Evolutionary conservation across 2,797 vertebrate genomes (phyloP), one percentile per base, ranked within the genome.

Genomic region (Chlorospingus flavigularis): DNA sequence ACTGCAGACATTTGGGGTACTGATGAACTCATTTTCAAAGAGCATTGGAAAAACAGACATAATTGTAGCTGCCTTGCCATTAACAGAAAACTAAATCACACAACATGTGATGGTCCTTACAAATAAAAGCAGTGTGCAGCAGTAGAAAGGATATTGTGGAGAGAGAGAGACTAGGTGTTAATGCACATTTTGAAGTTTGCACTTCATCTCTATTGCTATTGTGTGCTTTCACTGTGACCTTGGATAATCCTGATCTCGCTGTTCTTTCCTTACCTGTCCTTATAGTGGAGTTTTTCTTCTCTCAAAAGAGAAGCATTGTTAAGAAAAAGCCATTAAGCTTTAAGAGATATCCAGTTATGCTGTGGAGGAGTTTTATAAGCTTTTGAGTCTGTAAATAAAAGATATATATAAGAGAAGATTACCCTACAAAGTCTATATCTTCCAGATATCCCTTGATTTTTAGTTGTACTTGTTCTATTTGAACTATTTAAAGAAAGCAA

Each of bases 401-500:
- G 6, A 87, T 57, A 71, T 17, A 71, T n/a, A 70, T 42, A 25
- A 79, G 60, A 95, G 53, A 82, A 82, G 31, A 86, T 82, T 86
- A 57, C 45, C 12, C 71, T 66, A 35, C 23, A 58, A 95, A 77
- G 47, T 90, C 80, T 86, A 18, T 35, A 83, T 57, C 45, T 94
- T 81, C 51, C 17, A 86, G 39, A 14, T 42, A 82, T 39, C 48
- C 55, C 55, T 71, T 73, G 60, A 65, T 88, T 77, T 90, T 70
- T 18, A 54, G 43, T 86, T 95, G 13, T 24, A 86, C 91, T 90
- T 94, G 71, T 31, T 94, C 25, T 24, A 31, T 94, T 95, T 94
- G 50, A 96, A 95, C 93, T 95, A 96, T 94, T 96, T 96, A 88
- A 83, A 73, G 30, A 73, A 97, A 96, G 90, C 84, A 94, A 95